Conservation (phyloP, 2,888 invertebrate species). For the Tenthredo amoena region DNA sequence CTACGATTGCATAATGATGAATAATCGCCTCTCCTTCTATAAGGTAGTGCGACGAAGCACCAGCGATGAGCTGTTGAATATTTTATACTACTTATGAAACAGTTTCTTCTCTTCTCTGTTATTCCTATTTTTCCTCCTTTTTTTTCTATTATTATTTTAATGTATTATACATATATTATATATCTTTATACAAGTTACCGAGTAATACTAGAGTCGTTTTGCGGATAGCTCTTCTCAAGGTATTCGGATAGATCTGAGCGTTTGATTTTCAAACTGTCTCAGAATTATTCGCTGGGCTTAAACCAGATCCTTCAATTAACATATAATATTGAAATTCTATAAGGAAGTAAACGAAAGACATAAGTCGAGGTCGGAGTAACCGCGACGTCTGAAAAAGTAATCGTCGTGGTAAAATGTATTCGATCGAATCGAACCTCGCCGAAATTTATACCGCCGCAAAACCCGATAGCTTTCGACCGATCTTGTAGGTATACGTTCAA, state of each 20-base stretch:
- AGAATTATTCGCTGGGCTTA: too few relatives aligned
- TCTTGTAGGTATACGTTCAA: neutral
- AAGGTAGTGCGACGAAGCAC: neutral
- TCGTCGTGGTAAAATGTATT: neutral
- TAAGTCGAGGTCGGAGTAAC: neutral
- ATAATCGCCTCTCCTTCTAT: neutral
- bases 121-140: neutral
- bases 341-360: neutral
- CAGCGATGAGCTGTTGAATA: slow-evolving; percentile 1
- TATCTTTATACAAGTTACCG: too few relatives aligned
- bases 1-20: neutral
- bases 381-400: neutral
- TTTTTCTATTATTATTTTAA: neutral
- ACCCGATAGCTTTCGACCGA: neutral
- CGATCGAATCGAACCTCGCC: neutral
- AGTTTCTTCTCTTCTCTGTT: neutral
- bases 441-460: neutral
- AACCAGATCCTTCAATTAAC: too few relatives aligned
- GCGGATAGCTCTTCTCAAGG: too few relatives aligned
- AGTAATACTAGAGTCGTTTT: too few relatives aligned
- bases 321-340: neutral
- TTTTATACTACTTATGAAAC: neutral
- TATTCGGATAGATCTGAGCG: too few relatives aligned
- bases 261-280: too few relatives aligned
- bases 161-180: neutral